These are phyloP conservation scores for Aplocera efformata DNA, from an alignment of 2,888 invertebrate species.

Conservation along the genomic window DNA sequence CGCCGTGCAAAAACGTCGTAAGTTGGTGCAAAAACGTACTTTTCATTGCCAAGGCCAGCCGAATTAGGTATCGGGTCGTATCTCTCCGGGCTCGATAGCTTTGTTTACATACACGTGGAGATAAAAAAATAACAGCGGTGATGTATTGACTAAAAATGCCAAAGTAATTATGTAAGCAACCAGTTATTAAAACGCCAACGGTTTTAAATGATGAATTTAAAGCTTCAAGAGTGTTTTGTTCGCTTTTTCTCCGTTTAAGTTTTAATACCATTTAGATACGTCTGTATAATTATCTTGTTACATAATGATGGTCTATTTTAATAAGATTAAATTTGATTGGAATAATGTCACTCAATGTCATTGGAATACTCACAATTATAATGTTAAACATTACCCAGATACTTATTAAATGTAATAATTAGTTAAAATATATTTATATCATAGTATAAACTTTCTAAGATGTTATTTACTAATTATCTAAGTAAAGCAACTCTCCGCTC, in stretches of 20 bases:
- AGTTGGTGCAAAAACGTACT: slow-evolving; percentile 62
- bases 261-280: slow-evolving; percentile 4
- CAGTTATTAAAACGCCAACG: slow-evolving; percentile 9
- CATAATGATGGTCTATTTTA: slow-evolving; percentile 7
- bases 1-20: slow-evolving; percentile 52
- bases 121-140: slow-evolving; percentile 44
- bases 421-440: no score
- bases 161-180: slow-evolving; percentile 15
- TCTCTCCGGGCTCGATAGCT: slow-evolving; percentile 62
- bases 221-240: slow-evolving; percentile 8
- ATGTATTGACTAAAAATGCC: slow-evolving; percentile 12
- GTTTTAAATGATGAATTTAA: slow-evolving; percentile 10
- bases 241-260: slow-evolving; percentile 13
- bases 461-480: no score
- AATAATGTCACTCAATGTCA: not conserved
- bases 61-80: slow-evolving; percentile 72
- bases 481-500: no score
- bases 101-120: slow-evolving; percentile 62
- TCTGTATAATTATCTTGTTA: slow-evolving; percentile 12
- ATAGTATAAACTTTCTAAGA: no score
- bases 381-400: no score
- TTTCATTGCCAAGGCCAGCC: slow-evolving; percentile 78
- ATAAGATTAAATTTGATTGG: slow-evolving; percentile 2
- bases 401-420: no score
- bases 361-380: no score